Evolutionary conservation across 2,888 invertebrate species (phyloP), one percentile per base, ranked within the genome.

Genomic region (Ennomos erosarius): DNA sequence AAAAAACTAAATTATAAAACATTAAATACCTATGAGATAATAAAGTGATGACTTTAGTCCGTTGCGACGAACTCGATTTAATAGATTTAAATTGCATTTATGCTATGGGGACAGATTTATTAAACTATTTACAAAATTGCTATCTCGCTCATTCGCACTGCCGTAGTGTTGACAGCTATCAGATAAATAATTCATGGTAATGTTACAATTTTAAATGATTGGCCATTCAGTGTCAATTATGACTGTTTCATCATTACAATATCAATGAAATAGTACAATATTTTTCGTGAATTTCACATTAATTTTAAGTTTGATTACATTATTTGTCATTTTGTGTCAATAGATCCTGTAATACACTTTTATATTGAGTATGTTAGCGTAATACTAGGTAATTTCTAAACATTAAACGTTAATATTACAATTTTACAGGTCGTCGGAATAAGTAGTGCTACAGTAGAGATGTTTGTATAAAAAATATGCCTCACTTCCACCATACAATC

Each of bases 21-120:
- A 85, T 90, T 90, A 90, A 90, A 90, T 90, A 91, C 89, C 91
- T 91, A 91, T 90, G 91, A 92, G 91, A 90, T 90, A 60, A 65
- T 62, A 91, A 85, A 88, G 78, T 87, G 88, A 89, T 90, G 91
- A 91, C 91, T 91, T 76, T 69, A 80, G 85, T 78, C 86, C 84
- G 77, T 74, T 67, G 62, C 67, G 63, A 75, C 79, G 84, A 83
- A 77, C 82, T 75, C 59, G 57, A 68, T 75, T 62, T 55, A 52
- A 55, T 58, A 63, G 77, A 79, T 79, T 83, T 84, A 87, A 81
- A 78, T 87, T 86, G 86, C 84, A 83, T 91, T 90, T 90, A 89
- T 81, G 81, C 89, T 89, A 90, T 87, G 84, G 87, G 84, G 87
- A 86, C 83, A 85, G 81, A 81, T 78, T 61, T 78, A 73, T 11